These are phyloP conservation scores for Zosterops lateralis DNA, from an alignment of 2,113 vertebrate species.

Conservation along the genomic window DNA sequence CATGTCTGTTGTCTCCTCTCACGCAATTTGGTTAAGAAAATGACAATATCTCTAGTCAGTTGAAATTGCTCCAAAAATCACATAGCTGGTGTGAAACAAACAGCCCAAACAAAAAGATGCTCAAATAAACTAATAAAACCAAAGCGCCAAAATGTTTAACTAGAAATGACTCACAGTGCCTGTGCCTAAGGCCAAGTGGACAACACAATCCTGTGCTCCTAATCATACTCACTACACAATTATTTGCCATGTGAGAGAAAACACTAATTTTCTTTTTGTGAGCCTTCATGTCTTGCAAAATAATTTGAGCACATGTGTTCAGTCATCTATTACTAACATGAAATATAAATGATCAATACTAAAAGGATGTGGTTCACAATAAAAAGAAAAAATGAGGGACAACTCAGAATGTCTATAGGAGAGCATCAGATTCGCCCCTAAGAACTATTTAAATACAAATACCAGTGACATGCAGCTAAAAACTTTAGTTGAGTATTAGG, in stretches of 20 bases:
- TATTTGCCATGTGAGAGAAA: neutral
- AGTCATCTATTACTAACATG: neutral
- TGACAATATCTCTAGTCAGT: neutral
- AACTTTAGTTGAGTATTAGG: neutral
- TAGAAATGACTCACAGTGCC: neutral
- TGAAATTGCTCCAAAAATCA: slow-evolving; percentile 31
- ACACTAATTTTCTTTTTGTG: neutral
- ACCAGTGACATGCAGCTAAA: neutral
- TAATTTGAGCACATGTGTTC: neutral
- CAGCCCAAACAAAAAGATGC: slow-evolving; percentile 13
- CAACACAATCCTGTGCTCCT: neutral
- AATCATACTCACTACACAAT: neutral
- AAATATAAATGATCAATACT: neutral
- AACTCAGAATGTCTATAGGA: neutral
- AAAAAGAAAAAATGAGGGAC: neutral
- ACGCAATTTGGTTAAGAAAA: neutral
- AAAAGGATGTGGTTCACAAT: neutral
- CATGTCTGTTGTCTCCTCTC: neutral
- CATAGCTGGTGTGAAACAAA: slow-evolving; percentile 27
- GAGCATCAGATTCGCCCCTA: neutral
- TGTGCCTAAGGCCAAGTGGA: neutral
- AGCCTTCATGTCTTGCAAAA: neutral
- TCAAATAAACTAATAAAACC: slow-evolving; percentile 14
- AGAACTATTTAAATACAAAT: neutral
- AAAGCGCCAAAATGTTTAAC: neutral